Percentiles rank a stretch among this genome's conserved stretches.
These are phyloP conservation scores for Sphecodes monilicornis DNA, from an alignment of 2,888 invertebrate genomes.

Conservation along the genomic window DNA sequence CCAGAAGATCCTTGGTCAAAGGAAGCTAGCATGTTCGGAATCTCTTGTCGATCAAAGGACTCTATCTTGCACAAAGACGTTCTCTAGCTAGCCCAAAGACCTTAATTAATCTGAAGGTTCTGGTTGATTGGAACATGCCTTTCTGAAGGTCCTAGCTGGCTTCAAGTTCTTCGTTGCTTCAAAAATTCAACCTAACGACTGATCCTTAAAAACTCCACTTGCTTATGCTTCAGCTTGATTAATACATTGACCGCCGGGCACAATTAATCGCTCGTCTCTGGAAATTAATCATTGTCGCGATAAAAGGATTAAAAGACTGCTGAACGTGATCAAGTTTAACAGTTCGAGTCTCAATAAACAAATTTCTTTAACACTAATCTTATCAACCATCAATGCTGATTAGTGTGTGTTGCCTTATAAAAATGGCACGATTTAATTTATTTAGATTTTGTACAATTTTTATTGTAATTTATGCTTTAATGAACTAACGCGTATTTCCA, in stretches of 20 bases:
- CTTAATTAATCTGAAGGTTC: neutral
- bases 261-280: neutral
- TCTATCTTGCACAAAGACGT: neutral
- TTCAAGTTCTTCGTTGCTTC: neutral
- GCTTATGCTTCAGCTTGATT: neutral
- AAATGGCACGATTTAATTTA: too few species aligned
- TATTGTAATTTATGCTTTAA: too few species aligned
- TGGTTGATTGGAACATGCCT: neutral
- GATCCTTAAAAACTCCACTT: neutral
- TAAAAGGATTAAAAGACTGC: neutral
- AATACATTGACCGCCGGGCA: neutral
- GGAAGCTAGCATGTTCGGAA: neutral
- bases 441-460: too few species aligned
- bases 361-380: too few species aligned
- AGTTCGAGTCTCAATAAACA: neutral
- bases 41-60: neutral
- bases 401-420: too few species aligned
- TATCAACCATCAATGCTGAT: too few species aligned
- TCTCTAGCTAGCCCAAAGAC: neutral
- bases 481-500: too few species aligned
- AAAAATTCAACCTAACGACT: neutral
- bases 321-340: neutral
- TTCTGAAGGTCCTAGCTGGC: neutral
- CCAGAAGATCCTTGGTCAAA: neutral
- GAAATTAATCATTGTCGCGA: neutral